These are phyloP conservation scores for Cheilosia soror DNA, from an alignment of 2,888 invertebrate genomes.

Conservation along the genomic window DNA sequence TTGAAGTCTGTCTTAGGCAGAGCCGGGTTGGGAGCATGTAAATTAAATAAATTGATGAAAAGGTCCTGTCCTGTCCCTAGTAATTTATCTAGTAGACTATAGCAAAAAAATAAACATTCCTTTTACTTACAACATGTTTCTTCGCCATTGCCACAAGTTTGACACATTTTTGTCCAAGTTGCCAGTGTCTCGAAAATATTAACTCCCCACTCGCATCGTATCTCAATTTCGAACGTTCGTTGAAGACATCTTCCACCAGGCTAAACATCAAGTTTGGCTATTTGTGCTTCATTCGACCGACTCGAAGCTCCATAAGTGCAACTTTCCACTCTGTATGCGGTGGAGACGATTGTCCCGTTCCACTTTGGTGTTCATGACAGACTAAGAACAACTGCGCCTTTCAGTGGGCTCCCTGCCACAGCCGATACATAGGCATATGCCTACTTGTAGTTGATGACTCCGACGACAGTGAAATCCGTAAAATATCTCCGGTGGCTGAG, in stretches of 20 bases:
- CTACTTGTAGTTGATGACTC: slow-evolving; percentile 14
- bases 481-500: slow-evolving; percentile 69
- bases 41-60: no score
- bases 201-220: background rate
- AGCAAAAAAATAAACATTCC: no score
- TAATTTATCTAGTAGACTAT: no score
- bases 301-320: slow-evolving; percentile 40
- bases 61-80: no score
- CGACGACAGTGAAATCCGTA: slow-evolving; percentile 67
- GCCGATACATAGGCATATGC: background rate
- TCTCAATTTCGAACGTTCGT: background rate
- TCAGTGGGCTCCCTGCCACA: slow-evolving; percentile 24
- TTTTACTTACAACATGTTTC: no score
- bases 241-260: background rate
- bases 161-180: no score
- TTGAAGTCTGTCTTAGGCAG: no score
- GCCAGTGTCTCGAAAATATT: background rate
- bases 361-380: slow-evolving; percentile 56
- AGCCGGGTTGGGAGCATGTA: no score
- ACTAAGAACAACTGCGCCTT: slow-evolving; percentile 34
- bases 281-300: slow-evolving; percentile 43
- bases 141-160: no score
- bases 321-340: slow-evolving; percentile 60
- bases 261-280: slow-evolving; percentile 19
- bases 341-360: slow-evolving; percentile 57